Percentiles rank a stretch among this genome's conserved stretches.
Evolutionary conservation across 2,888 invertebrate species (phyloP).

Genomic region (Morpho achilles): DNA sequence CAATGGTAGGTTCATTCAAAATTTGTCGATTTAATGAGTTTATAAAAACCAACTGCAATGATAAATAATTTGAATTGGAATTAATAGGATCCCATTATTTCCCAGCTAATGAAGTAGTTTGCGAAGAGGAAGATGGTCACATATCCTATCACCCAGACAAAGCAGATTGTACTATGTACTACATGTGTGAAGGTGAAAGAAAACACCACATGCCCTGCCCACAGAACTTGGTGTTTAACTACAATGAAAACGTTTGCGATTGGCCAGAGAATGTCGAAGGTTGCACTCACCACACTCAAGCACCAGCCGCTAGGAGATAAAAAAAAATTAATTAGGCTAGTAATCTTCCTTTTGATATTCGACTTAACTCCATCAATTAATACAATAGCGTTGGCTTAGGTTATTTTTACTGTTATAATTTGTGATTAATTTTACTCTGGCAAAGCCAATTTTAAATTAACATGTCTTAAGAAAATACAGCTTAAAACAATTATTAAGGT

Average conservation of each 20-base stretch:
- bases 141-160: slow-evolving; percentile 95
- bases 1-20: no score
- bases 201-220: slow-evolving; percentile 98
- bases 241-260: slow-evolving; percentile 95
- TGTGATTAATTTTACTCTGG: background rate
- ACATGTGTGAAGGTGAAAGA: slow-evolving; percentile 97
- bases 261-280: slow-evolving; percentile 97
- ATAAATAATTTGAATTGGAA: no score
- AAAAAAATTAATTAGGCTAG: slow-evolving; percentile 1
- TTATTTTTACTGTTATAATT: slow-evolving; percentile 11
- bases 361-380: slow-evolving; percentile 3
- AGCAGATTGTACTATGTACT: slow-evolving; percentile 95
- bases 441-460: no score
- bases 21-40: no score
- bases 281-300: slow-evolving; percentile 80
- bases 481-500: no score
- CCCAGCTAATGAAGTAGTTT: slow-evolving; percentile 91
- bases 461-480: no score
- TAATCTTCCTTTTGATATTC: slow-evolving; percentile 6
- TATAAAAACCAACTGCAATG: no score
- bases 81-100: slow-evolving; percentile 20
- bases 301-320: slow-evolving; percentile 69
- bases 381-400: slow-evolving; percentile 1
- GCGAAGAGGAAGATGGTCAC: slow-evolving; percentile 96
- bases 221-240: slow-evolving; percentile 93